Evolutionary conservation across 2,113 vertebrate species (phyloP), one percentile per base, ranked within the genome.

Genomic region (Mustelus asterias): DNA sequence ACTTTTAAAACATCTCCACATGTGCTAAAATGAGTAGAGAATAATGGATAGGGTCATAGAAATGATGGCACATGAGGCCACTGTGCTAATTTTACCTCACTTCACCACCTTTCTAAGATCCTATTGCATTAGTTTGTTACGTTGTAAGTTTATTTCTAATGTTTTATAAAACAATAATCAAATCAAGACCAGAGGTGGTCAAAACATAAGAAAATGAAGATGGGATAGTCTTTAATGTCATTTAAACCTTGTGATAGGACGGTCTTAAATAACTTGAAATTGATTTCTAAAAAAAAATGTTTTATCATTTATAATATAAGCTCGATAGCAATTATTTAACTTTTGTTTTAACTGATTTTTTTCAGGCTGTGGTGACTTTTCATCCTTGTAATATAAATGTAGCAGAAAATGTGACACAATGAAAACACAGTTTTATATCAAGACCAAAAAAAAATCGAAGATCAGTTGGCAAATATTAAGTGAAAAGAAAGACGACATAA

Each of bases 101-200:
- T 93, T 63, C 14, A 0, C 33, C 33, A 18, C 89, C 60, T 60
- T 90, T n/a, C 58, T 29, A 18, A 1, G 0, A 18, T 63, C 60
- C n/a, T 37, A 92, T n/a, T 60, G 3, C n/a, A 93, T 63, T 92
- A 22, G 5, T 65, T 63, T 18, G 16, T 41, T 44, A 65, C n/a
- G 33, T 37, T 37, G 89, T n/a, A 37, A 22, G 60, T 70, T 69
- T 95, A 72, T 95, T 72, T 95, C 16, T 48, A 95, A 95, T 95
- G 67, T 54, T 70, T 72, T 44, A 44, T 29, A 54, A 72, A 44
- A 70, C 67, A 94, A 48, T 14, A 95, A 72, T 95, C 44, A 54
- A 54, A 29, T 95, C 26, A 54, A 65, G 0, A 92, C n/a, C 48
- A 90, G 2, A 65, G 8, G 63, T 83, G 37, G 78, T 41, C 16